A percentile compares a stretch with the other conserved stretches of the same genome.
Conservation (phyloP, 2,888 invertebrate genomes). For the Idaea dimidiata region DNA sequence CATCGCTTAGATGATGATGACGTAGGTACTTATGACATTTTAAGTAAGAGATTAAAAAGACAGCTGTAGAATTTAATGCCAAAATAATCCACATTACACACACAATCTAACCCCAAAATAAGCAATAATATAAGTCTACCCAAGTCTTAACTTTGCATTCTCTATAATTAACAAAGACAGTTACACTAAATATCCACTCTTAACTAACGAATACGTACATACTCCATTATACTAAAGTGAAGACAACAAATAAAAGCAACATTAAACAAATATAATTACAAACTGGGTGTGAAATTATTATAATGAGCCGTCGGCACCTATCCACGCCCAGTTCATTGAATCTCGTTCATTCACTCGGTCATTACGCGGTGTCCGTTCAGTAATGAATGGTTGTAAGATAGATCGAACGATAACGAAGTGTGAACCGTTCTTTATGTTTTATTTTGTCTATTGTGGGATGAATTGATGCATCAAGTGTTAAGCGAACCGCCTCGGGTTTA, state of each 20-base stretch:
- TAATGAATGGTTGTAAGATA: slow-evolving; percentile 39
- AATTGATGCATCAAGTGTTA: slow-evolving; percentile 11
- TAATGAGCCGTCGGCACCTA: slow-evolving; percentile 32
- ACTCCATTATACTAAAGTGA: background rate
- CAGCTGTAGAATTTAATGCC: too few species aligned
- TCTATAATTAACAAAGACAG: too few species aligned
- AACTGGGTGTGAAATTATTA: slow-evolving; percentile 41
- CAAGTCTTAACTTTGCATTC: too few species aligned
- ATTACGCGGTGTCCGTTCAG: slow-evolving; percentile 7
- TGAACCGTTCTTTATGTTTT: slow-evolving; percentile 4
- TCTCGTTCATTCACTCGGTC: slow-evolving; percentile 27
- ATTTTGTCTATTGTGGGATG: slow-evolving; percentile 24
- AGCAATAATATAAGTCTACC: too few species aligned
- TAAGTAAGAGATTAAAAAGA: too few species aligned
- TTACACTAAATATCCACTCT: background rate
- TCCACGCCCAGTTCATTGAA: slow-evolving; percentile 30
- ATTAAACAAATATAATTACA: slow-evolving; percentile 6
- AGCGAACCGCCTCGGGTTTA: background rate
- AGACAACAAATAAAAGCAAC: background rate
- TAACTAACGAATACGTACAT: background rate
- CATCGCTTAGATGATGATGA: too few species aligned
- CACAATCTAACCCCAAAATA: too few species aligned
- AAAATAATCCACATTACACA: too few species aligned
- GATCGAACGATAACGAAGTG: slow-evolving; percentile 24
- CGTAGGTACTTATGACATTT: too few species aligned